These are phyloP conservation scores for Anolis carolinensis DNA, from an alignment of 2,113 vertebrate species.

Conservation along the genomic window DNA sequence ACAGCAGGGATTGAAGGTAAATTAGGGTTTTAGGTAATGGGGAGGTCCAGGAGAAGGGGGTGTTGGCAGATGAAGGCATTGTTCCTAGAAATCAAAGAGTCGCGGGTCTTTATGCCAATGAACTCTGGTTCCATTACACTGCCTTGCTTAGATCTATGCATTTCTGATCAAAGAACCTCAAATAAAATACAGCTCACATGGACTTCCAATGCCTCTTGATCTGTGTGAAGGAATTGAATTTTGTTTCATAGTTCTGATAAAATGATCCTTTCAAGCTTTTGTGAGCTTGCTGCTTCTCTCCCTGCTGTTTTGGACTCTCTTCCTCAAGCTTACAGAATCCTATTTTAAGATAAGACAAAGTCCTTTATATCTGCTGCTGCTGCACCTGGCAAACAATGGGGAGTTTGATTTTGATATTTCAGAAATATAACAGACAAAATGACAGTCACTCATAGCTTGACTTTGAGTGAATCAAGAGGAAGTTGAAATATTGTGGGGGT, in stretches of 20 bases:
- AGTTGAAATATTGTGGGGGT: background rate
- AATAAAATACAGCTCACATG: background rate
- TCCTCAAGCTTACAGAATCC: conserved; percentile 50
- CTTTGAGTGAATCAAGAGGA: conserved; percentile 13
- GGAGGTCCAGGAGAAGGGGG: no score
- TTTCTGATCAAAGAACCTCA: background rate
- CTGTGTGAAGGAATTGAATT: background rate
- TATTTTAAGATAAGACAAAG: conserved; percentile 54
- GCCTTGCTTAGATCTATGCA: background rate
- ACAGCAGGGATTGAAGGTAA: no score
- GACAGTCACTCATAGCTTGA: conserved; percentile 11
- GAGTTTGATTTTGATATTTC: conserved; percentile 35
- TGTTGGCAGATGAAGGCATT: no score
- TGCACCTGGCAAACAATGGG: conserved; percentile 53
- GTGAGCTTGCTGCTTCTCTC: no score
- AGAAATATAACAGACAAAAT: conserved; percentile 49
- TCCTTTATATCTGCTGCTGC: conserved; percentile 37
- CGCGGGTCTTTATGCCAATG: background rate
- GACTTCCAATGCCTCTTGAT: background rate
- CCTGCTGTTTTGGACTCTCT: conserved; percentile 31
- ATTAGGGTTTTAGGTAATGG: no score
- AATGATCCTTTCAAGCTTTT: no score
- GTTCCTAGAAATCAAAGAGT: no score
- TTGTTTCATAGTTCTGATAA: no score
- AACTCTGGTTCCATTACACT: background rate